phyloP scores from a whole-genome alignment of 2,797 vertebrate species.

The Echeneis naucrates region DNA sequence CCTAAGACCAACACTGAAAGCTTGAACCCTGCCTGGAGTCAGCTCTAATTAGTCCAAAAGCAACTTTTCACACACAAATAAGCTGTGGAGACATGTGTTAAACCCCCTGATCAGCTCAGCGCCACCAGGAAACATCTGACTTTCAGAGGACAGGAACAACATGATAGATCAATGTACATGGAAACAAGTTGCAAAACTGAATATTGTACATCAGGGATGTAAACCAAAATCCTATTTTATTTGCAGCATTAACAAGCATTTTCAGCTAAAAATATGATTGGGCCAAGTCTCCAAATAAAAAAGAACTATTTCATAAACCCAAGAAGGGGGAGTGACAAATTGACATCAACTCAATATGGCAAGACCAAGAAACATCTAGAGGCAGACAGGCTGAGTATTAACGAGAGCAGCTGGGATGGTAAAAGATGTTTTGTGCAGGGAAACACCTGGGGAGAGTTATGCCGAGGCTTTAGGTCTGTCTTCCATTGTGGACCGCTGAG shows the following conservation, averaged over 20 bases:
- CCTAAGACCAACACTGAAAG: slow-evolving; percentile 68
- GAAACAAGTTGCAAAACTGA: neutral
- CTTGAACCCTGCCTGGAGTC: slow-evolving; percentile 71
- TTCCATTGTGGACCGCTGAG: slow-evolving; percentile 63
- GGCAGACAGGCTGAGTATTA: slow-evolving; percentile 63
- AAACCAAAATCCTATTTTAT: neutral
- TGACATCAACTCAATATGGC: slow-evolving; percentile 29
- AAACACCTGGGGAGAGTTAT: slow-evolving; percentile 77
- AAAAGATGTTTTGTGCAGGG: slow-evolving; percentile 71
- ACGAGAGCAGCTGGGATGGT: slow-evolving; percentile 68
- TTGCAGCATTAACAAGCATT: slow-evolving; percentile 8
- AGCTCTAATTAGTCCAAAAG: slow-evolving; percentile 70
- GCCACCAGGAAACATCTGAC: slow-evolving; percentile 14
- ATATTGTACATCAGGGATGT: neutral
- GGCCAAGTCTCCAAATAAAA: slow-evolving; percentile 21
- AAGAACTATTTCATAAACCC: slow-evolving; percentile 2
- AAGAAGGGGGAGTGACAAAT: slow-evolving; percentile 22
- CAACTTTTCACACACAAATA: slow-evolving; percentile 67
- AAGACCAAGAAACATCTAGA: slow-evolving; percentile 33
- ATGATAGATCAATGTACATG: neutral
- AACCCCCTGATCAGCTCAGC: slow-evolving; percentile 30
- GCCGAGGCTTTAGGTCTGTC: slow-evolving; percentile 53
- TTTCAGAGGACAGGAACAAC: slow-evolving; percentile 4
- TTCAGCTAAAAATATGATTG: slow-evolving; percentile 7
- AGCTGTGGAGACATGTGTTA: slow-evolving; percentile 45